These are phyloP conservation scores for Perccottus glenii DNA, from an alignment of 2,113 vertebrate species.

Conservation along the genomic window DNA sequence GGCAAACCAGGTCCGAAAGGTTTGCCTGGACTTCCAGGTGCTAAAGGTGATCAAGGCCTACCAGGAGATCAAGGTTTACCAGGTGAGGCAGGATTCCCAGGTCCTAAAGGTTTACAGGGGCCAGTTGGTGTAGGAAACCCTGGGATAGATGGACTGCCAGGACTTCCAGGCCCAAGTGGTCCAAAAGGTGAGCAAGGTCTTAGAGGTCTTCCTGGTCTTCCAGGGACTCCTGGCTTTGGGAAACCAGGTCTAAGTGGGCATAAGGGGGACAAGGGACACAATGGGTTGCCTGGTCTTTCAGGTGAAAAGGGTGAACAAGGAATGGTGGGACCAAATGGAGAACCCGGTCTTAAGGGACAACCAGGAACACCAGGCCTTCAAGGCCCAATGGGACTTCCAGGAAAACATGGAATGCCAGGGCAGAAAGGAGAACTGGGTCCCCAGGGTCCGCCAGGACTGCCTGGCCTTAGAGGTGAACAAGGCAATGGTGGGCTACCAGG, in stretches of 20 bases:
- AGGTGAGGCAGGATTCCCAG: conserved; percentile 83
- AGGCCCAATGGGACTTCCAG: conserved; percentile 92
- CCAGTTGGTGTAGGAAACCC: conserved; percentile 85
- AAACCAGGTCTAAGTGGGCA: conserved; percentile 89
- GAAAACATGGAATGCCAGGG: conserved; percentile 90
- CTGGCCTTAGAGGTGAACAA: conserved; percentile 91
- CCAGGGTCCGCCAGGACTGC: conserved; percentile 86
- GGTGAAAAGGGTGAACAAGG: conserved; percentile 92
- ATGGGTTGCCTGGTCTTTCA: conserved; percentile 83
- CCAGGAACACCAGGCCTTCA: conserved; percentile 86
- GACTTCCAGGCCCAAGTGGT: conserved; percentile 83
- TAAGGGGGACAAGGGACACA: conserved; percentile 91
- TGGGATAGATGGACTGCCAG: conserved; percentile 85
- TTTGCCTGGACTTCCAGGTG: conserved; percentile 84
- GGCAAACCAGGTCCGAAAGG: conserved; percentile 91
- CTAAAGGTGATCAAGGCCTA: conserved; percentile 87
- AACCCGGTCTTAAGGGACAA: conserved; percentile 84
- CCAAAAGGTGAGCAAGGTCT: conserved; percentile 89
- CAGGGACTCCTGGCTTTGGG: conserved; percentile 89
- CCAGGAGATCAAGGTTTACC: conserved; percentile 82
- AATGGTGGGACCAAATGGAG: conserved; percentile 82
- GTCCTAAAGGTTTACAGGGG: conserved; percentile 87
- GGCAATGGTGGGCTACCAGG: conserved; percentile 86
- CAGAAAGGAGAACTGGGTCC: conserved; percentile 89
- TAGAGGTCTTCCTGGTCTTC: conserved; percentile 86